A percentile compares a stretch with the other conserved stretches of the same genome.
Conservation (phyloP, 64 coral and sea anemone species). For the Exaiptasia diaphana region DNA sequence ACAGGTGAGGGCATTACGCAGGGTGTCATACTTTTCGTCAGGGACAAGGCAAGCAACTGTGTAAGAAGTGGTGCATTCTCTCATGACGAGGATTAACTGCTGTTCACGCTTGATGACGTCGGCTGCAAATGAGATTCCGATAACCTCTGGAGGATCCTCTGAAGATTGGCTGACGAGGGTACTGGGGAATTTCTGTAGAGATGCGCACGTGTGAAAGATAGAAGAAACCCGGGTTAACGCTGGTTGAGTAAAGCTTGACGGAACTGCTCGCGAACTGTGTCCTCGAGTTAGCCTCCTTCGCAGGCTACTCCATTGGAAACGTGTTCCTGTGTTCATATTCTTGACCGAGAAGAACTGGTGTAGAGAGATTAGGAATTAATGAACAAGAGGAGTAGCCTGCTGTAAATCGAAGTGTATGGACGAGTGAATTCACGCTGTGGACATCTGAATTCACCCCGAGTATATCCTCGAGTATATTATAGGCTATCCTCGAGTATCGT, state of each 20-base stretch:
- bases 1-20: constrained; percentile 12
- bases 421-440: too few species aligned
- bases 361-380: too few species aligned
- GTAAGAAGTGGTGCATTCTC: background rate
- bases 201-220: background rate
- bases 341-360: too few species aligned
- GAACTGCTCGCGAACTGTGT: background rate
- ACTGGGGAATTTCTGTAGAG: constrained; percentile 4
- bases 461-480: too few species aligned
- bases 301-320: too few species aligned
- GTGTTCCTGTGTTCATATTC: too few species aligned
- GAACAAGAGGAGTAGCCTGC: too few species aligned
- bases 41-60: background rate
- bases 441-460: too few species aligned
- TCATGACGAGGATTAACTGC: background rate
- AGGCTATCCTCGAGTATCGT: too few species aligned
- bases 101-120: constrained; percentile 1
- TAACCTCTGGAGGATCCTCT: background rate
- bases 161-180: background rate
- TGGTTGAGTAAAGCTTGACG: background rate
- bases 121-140: constrained; percentile 16
- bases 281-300: too few species aligned
- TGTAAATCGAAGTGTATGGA: too few species aligned
- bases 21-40: constrained; percentile 39
- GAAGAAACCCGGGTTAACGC: background rate